Base-by-base conservation (phyloP, 2,888 invertebrate species). In the Megaustenia siamemsis region DNA sequence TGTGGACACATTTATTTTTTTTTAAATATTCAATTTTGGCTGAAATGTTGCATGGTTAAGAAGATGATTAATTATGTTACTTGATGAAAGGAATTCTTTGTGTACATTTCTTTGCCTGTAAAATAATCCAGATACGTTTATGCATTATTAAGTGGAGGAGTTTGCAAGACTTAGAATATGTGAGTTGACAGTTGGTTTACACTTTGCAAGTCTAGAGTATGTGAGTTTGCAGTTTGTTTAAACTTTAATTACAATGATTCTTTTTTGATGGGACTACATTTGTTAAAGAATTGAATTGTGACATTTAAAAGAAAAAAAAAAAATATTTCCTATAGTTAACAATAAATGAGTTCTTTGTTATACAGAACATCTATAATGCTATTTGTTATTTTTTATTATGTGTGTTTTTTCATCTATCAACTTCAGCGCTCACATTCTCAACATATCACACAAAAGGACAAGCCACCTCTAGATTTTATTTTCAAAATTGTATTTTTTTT, bases 211-310 rank as follows among this genome's bases (percentile, higher is more conserved):
- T n/a, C n/a, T n/a, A n/a, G n/a, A n/a, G n/a, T n/a, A n/a, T n/a
- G n/a, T n/a, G n/a, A n/a, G n/a, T n/a, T n/a, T n/a, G n/a, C n/a
- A n/a, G n/a, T n/a, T n/a, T n/a, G n/a, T n/a, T n/a, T n/a, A n/a
- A n/a, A n/a, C n/a, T n/a, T 63, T 63, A 32, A 63, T 63, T 63
- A 71, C 28, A 71, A 35, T 56, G 18, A 24, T 35, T 69, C 38
- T 45, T 73, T 32, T 73, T 73, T 73, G 32, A 73, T 49, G 73
- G 73, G 73, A 73, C 12, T 73, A 71, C n/a, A 32, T 73, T 73
- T 73, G 73, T 73, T 73, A 73, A 45, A 49, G 73, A 73, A 73
- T 49, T 73, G 15, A 73, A 73, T 32, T 73, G 71, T 73, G 73
- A 73, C 45, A n/a, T n/a, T n/a, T n/a, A n/a, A n/a, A n/a, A 4